Evolutionary conservation across 53 echinoderm and acorn worm genomes (phyloP), one percentile per base, ranked within the genome.

Genomic region (Hippasteria phrygiana): DNA sequence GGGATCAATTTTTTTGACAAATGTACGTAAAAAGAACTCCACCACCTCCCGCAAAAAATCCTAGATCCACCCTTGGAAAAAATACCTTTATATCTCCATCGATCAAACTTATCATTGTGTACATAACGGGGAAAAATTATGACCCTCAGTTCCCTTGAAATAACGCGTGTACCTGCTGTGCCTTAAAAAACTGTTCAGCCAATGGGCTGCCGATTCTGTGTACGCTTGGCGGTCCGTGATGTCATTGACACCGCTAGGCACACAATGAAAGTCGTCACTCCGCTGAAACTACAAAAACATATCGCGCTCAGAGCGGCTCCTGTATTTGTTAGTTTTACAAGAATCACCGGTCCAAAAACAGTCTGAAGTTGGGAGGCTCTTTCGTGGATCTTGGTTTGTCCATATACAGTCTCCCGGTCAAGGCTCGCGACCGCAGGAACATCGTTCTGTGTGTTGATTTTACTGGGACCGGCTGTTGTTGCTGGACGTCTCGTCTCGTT

Each of bases 221-320:
- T 55, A n/a, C 18, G 31, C 12, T 32, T 3, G 50, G 33, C 17
- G 62, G 9, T 22, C 39, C 22, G 6, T 22, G 38, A 41, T 78
- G 78, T 78, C 59, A 78, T 47, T 26, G 78, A 78, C 59, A 78
- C 78, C 78, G 59, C 5, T 1, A 17, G 26, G 9, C 0, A 6
- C 22, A 78, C 78, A 59, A 78, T 78, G 53, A 10, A 39, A 20
- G 56, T 32, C 37, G 38, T 24, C 55, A 55, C 78, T 59, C 40
- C 18, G 18, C 34, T 24, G 39, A 55, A 55, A 16, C 24, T 56
- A 59, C 59, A 78, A 55, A 22, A 78, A 78, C 56, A 78, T 39
- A 78, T 66, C 67, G 67, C 11, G 35, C 50, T 77, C 20, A 33
- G 35, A 16, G 14, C 34, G 33, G 35, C 55, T 20, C 34, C 50